Conservation (phyloP, 2,888 invertebrate species). For the Meliscaeva auricollis region DNA sequence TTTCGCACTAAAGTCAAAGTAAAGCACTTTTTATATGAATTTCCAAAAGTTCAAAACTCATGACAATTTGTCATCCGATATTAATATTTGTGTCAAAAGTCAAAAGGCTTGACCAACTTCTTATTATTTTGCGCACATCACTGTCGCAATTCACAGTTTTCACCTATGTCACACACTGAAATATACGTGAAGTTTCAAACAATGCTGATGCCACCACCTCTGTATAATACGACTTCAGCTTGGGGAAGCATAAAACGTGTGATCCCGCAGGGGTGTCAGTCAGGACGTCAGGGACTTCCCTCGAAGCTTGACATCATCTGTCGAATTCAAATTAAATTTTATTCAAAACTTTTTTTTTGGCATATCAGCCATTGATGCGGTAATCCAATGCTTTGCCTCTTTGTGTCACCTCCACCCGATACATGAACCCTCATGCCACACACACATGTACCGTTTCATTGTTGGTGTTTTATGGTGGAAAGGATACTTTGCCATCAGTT, state of each 20-base stretch:
- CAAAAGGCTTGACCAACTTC: background rate
- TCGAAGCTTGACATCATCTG: conserved; percentile 65
- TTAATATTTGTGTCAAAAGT: background rate
- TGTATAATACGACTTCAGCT: background rate
- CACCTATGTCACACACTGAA: conserved; percentile 5
- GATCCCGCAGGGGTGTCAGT: conserved; percentile 29
- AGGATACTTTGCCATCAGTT: conserved; percentile 20
- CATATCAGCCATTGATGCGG: conserved; percentile 64
- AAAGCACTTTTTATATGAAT: no score
- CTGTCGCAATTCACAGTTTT: background rate
- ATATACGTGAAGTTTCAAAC: conserved; percentile 29
- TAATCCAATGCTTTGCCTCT: conserved; percentile 51
- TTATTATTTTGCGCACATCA: background rate
- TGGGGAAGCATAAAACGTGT: conserved; percentile 14
- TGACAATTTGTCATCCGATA: no score
- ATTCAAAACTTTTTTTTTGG: conserved; percentile 67
- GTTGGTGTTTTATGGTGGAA: conserved; percentile 24
- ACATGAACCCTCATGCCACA: conserved; percentile 2
- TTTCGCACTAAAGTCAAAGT: no score
- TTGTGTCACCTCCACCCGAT: conserved; percentile 12
- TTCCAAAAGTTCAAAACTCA: no score
- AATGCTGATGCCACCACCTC: conserved; percentile 20
- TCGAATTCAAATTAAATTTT: conserved; percentile 75
- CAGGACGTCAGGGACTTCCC: conserved; percentile 12
- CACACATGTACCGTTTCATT: conserved; percentile 17